These are phyloP conservation scores for Micropoecilia bifurca DNA, from an alignment of 2,797 vertebrate genomes.

Conservation along the genomic window DNA sequence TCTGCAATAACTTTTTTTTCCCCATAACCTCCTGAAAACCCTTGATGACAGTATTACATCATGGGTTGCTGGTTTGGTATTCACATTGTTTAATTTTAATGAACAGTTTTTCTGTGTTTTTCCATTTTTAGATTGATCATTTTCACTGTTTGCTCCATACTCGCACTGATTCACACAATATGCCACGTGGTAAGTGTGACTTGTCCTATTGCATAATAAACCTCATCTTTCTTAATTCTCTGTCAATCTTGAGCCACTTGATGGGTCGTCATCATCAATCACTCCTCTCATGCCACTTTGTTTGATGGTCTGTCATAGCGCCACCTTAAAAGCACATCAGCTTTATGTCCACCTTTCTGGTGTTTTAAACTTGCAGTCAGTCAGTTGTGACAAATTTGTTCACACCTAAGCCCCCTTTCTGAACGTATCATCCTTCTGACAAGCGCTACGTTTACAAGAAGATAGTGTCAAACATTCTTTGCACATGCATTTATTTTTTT, in stretches of 20 bases:
- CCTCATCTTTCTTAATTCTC: background rate
- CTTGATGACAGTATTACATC: background rate
- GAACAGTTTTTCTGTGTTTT: background rate
- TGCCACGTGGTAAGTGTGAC: background rate
- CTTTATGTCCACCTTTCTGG: background rate
- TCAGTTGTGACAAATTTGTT: conserved; percentile 2
- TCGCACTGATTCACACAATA: background rate
- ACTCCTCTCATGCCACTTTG: background rate
- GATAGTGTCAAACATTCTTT: background rate
- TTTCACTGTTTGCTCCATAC: background rate
- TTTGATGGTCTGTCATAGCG: background rate
- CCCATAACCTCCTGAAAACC: background rate
- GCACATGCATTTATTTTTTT: background rate
- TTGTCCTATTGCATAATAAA: background rate
- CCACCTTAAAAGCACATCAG: background rate
- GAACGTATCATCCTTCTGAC: background rate
- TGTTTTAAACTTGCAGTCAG: background rate
- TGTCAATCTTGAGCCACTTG: background rate
- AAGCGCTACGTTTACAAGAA: background rate
- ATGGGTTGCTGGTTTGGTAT: background rate
- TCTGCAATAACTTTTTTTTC: background rate
- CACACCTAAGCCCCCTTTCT: background rate
- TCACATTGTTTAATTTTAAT: background rate
- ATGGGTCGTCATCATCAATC: background rate
- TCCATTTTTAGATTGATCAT: background rate